Evolutionary conservation across 2,888 invertebrate species (phyloP).

Genomic region (Crepidodera aurea): DNA sequence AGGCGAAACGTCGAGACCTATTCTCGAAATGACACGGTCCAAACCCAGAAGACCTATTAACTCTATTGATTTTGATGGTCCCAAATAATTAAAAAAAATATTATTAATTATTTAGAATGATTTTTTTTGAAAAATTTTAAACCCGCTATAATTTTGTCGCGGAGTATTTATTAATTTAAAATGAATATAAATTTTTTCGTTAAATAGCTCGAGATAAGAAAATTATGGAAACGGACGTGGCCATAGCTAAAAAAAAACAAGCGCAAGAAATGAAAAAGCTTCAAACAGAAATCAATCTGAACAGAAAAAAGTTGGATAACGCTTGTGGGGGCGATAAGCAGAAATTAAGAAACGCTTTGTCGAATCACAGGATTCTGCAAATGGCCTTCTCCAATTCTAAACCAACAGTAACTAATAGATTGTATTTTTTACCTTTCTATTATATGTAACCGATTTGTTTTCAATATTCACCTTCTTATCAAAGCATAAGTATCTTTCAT

Average conservation of each 20-base stretch:
- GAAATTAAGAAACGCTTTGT: conserved; percentile 66
- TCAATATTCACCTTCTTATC: too few species aligned
- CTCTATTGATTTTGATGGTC: too few species aligned
- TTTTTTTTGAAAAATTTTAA: too few species aligned
- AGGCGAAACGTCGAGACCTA: too few species aligned
- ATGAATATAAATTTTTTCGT: too few species aligned
- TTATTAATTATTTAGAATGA: too few species aligned
- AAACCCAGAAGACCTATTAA: too few species aligned
- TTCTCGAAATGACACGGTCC: too few species aligned
- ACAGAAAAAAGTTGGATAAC: conserved; percentile 67
- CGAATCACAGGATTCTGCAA: conserved; percentile 67
- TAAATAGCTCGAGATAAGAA: conserved; percentile 68
- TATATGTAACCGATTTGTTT: neutral
- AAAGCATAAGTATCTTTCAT: too few species aligned
- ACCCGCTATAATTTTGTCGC: too few species aligned
- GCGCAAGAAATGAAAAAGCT: conserved; percentile 67
- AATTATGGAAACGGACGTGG: conserved; percentile 67
- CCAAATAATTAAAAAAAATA: too few species aligned
- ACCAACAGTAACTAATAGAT: conserved; percentile 53
- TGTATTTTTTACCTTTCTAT: neutral
- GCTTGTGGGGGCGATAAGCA: conserved; percentile 69
- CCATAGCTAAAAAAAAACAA: conserved; percentile 62
- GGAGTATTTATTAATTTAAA: too few species aligned
- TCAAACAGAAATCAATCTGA: conserved; percentile 65
- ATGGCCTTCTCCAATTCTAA: conserved; percentile 64